phyloP scores from a whole-genome alignment of 2,113 vertebrate genomes.

The Pholis gunnellus region DNA sequence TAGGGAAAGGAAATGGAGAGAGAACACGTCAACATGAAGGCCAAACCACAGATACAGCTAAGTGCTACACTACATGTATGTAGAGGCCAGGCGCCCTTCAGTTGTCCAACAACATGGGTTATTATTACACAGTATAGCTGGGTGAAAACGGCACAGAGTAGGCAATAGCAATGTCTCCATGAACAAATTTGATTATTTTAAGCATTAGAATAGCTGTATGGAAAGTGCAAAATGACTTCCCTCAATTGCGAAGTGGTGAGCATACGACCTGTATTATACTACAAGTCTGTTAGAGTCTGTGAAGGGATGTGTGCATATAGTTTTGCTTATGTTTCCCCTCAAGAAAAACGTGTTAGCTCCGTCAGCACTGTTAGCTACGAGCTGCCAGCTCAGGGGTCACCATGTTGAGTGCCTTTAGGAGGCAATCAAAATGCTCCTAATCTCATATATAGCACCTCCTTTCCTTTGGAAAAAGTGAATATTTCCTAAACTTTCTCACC shows the following conservation, averaged over 20 bases:
- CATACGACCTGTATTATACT: no score
- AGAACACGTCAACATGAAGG: conserved; percentile 19
- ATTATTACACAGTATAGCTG: not conserved
- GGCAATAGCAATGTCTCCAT: not conserved
- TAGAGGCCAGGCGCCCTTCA: conserved; percentile 1
- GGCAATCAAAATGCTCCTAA: no score
- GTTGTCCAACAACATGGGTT: conserved; percentile 6
- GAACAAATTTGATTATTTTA: not conserved
- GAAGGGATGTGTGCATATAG: no score
- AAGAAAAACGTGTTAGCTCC: no score
- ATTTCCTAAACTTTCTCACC: no score
- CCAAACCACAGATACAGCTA: conserved; percentile 23
- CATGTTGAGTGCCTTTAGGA: no score
- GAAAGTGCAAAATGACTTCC: not conserved
- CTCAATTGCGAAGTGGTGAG: not conserved
- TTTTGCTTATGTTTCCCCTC: no score
- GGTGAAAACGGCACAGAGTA: not conserved
- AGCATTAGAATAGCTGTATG: not conserved
- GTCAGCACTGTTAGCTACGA: no score
- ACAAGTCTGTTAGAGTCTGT: no score
- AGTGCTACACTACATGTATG: not conserved
- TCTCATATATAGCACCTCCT: no score
- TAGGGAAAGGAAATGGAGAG: conserved; percentile 18
- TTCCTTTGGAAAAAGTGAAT: no score
- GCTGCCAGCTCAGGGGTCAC: no score